phyloP scores from a whole-genome alignment of 2,113 vertebrate genomes.

The Tyrannus savana region DNA sequence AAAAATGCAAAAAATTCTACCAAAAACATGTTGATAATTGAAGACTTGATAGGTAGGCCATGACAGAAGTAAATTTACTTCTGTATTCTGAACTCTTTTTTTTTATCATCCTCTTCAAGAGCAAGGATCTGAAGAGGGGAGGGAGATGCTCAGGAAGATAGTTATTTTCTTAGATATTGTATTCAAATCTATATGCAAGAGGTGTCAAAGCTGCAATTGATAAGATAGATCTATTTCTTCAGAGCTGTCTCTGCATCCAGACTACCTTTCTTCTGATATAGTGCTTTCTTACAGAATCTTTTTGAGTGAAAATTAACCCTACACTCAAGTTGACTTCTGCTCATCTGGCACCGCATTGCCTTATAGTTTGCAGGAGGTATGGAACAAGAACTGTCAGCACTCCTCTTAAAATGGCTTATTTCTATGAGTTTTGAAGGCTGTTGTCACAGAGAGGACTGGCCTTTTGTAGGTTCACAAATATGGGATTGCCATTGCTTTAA shows the following conservation, averaged over 20 bases:
- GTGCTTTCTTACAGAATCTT: background rate
- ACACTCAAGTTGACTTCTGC: background rate
- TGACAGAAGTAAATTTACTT: background rate
- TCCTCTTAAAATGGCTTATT: background rate
- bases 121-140: background rate
- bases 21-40: background rate
- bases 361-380: accelerated
- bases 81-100: background rate
- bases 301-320: background rate
- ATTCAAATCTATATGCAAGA: background rate
- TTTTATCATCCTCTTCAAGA: background rate
- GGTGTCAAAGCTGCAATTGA: background rate
- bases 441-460: background rate
- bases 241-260: background rate
- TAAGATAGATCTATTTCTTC: background rate
- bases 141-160: background rate
- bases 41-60: background rate
- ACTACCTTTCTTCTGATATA: background rate
- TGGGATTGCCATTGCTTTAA: background rate
- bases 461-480: background rate
- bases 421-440: background rate
- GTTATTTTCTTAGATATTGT: background rate
- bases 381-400: background rate
- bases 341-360: background rate
- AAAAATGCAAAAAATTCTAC: background rate